Evolutionary conservation across 2,113 vertebrate genomes (phyloP).

Genomic region (Cochlearius cochlearius): DNA sequence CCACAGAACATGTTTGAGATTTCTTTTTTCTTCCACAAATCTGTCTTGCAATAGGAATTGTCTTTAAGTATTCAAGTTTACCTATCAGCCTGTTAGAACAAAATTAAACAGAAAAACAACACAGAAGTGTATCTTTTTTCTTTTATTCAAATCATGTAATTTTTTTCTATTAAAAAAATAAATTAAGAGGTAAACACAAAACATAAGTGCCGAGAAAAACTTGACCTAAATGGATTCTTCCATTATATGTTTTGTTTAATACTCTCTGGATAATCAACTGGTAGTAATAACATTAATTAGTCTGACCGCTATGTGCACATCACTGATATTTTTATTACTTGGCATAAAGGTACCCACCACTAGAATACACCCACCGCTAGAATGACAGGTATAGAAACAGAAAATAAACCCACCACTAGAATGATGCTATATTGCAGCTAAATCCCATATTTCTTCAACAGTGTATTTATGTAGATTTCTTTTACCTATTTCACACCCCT

Average conservation of each 20-base stretch:
- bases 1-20: neutral
- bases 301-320: neutral
- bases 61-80: neutral
- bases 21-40: neutral
- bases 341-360: neutral
- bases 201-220: neutral
- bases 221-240: neutral
- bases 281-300: neutral
- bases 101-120: neutral
- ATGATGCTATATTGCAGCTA: neutral
- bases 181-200: neutral
- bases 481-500: neutral
- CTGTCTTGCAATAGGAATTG: neutral
- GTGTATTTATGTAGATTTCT: neutral
- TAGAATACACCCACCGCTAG: neutral
- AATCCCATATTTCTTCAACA: neutral
- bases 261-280: neutral
- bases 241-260: neutral
- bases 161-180: neutral
- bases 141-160: accelerated
- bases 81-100: neutral
- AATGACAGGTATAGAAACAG: neutral
- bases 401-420: neutral
- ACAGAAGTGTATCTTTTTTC: neutral
- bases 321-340: neutral